Conservation (phyloP, 1,140 invertebrate genomes). For the Ips typographus region DNA sequence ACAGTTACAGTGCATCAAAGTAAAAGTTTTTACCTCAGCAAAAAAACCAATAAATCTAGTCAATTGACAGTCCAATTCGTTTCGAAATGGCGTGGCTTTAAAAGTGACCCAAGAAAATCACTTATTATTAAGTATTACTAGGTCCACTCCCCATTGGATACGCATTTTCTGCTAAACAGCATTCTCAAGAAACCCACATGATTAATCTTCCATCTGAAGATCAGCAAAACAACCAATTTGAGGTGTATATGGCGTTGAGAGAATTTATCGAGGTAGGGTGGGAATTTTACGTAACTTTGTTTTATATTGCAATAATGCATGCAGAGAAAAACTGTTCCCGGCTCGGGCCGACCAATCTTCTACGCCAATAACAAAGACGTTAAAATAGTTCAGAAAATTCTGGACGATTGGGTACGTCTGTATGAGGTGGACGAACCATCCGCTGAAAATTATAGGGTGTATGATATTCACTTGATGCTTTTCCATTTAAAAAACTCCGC, state of each 20-base stretch:
- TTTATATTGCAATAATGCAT: too few relatives aligned
- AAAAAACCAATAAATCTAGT: too few relatives aligned
- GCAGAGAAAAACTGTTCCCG: too few relatives aligned
- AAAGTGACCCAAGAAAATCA: too few relatives aligned
- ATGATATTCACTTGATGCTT: conserved; percentile 57
- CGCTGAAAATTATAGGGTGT: conserved; percentile 54
- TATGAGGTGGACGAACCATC: conserved; percentile 38
- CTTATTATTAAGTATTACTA: conserved; percentile 22
- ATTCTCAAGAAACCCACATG: conserved; percentile 55
- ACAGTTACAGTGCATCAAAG: too few relatives aligned
- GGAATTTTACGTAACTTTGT: too few relatives aligned
- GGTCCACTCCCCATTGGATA: conserved; percentile 57
- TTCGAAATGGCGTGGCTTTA: too few relatives aligned
- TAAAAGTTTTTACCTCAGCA: too few relatives aligned
- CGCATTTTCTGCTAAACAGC: conserved; percentile 53
- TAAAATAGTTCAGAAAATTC: conserved; percentile 48
- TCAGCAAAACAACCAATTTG: conserved; percentile 43
- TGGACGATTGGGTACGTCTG: conserved; percentile 51
- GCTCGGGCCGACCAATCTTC: conserved; percentile 48
- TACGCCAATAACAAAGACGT: conserved; percentile 55
- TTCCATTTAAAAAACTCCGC: conserved; percentile 53
- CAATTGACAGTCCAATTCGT: too few relatives aligned
- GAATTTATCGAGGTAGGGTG: conserved; percentile 30
- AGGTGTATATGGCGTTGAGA: conserved; percentile 42
- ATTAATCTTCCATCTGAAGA: conserved; percentile 51